Percentiles rank a stretch among this genome's conserved stretches.
Conservation (phyloP, 1,140 invertebrate genomes). For the Penaeus japonicus region DNA sequence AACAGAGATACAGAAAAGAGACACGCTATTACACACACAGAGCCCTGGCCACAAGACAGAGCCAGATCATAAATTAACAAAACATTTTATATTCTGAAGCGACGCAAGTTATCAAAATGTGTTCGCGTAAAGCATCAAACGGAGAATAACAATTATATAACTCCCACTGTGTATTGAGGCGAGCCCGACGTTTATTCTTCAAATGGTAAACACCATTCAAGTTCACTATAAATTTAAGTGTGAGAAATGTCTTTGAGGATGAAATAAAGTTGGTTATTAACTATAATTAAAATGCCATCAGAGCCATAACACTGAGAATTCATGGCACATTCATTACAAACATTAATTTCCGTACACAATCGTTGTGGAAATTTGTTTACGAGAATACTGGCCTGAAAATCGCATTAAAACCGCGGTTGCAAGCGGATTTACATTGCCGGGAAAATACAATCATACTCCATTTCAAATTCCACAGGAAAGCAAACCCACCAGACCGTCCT, state of each 20-base stretch:
- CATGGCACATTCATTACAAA: conserved; percentile 37
- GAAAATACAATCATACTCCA: conserved; percentile 38
- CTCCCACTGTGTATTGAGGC: no score
- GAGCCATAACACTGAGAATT: conserved; percentile 19
- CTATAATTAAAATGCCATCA: conserved; percentile 45
- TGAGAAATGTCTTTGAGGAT: neutral
- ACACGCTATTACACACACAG: no score
- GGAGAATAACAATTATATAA: no score
- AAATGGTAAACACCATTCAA: no score
- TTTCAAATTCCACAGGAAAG: conserved; percentile 47
- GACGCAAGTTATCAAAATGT: no score
- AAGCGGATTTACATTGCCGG: conserved; percentile 27
- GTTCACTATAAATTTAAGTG: no score
- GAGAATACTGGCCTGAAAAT: conserved; percentile 52
- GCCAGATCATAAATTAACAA: no score
- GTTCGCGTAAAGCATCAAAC: no score
- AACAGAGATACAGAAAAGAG: no score
- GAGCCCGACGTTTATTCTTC: no score
- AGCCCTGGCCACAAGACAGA: no score
- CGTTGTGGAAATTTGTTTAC: conserved; percentile 48
- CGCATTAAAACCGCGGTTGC: conserved; percentile 54
- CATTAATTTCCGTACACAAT: conserved; percentile 55
- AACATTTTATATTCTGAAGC: no score
- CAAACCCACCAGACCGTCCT: conserved; percentile 18
- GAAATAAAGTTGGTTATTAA: conserved; percentile 28